A percentile compares a stretch with the other conserved stretches of the same genome.
phyloP scores from a whole-genome alignment of 2,113 vertebrate species.

The Herpailurus yagouaroundi region DNA sequence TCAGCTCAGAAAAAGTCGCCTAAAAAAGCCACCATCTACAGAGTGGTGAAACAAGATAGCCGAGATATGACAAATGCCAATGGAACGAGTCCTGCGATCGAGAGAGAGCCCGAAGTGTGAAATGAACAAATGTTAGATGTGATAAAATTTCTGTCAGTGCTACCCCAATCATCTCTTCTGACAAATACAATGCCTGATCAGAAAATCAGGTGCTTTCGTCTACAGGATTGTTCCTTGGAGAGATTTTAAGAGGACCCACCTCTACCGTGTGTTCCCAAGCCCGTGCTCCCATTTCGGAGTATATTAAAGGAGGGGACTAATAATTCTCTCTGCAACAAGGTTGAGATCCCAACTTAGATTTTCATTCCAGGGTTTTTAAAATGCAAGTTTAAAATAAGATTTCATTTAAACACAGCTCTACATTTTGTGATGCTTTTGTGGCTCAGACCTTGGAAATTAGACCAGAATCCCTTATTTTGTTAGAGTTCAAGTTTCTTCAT shows the following conservation, averaged over 20 bases:
- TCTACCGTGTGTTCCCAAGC: fast-evolving
- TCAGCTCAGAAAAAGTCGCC: conserved; percentile 75
- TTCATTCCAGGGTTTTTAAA: conserved; percentile 27
- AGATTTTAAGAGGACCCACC: not conserved
- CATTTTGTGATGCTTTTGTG: conserved; percentile 37
- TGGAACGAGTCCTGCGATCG: conserved; percentile 43
- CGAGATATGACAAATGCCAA: conserved; percentile 71
- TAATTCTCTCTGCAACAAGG: not conserved
- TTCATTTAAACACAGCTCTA: conserved; percentile 52
- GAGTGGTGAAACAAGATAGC: conserved; percentile 74
- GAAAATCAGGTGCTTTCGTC: not conserved
- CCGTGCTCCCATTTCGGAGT: not conserved
- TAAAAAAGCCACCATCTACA: conserved; percentile 71
- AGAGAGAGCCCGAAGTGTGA: conserved; percentile 57
- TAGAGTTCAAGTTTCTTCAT: conserved; percentile 7
- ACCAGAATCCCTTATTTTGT: conserved; percentile 18
- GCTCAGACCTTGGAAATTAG: conserved; percentile 32
- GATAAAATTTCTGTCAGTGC: conserved; percentile 57
- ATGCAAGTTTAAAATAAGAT: conserved; percentile 43
- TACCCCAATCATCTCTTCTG: not conserved
- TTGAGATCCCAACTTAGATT: not conserved
- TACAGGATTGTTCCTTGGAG: fast-evolving
- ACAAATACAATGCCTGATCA: conserved; percentile 57
- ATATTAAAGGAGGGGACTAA: not conserved
- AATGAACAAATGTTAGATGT: conserved; percentile 69